phyloP scores from a whole-genome alignment of 2,888 invertebrate genomes.

The Drosophila anomalata region DNA sequence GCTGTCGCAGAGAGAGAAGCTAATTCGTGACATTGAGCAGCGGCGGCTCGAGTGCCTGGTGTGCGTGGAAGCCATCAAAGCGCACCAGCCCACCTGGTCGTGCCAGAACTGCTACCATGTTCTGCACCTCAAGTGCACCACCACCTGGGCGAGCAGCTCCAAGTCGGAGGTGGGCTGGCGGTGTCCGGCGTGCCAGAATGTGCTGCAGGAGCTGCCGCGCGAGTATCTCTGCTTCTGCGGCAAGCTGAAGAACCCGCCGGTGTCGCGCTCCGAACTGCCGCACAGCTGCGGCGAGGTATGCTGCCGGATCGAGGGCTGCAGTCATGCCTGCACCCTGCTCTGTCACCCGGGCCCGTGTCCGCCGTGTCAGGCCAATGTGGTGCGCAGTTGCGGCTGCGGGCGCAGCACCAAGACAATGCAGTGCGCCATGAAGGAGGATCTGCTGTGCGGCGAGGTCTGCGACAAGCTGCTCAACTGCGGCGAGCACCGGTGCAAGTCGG shows the following conservation, averaged over 20 bases:
- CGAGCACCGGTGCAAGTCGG: conserved; percentile 88
- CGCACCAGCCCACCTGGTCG: conserved; percentile 93
- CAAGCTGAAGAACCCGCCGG: conserved; percentile 89
- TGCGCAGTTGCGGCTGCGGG: conserved; percentile 91
- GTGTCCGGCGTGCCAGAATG: conserved; percentile 97
- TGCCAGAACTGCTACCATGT: conserved; percentile 96
- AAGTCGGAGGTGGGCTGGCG: conserved; percentile 94
- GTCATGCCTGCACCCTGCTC: conserved; percentile 90
- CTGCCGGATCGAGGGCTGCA: conserved; percentile 85
- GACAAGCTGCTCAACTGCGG: conserved; percentile 90
- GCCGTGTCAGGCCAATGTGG: conserved; percentile 91
- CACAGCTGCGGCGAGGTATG: conserved; percentile 97
- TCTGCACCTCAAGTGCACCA: conserved; percentile 94
- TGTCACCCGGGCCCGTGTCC: conserved; percentile 99
- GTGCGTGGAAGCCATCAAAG: conserved; percentile 94
- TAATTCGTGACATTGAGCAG: conserved; percentile 92
- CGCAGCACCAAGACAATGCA: conserved; percentile 88
- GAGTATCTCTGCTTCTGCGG: conserved; percentile 97
- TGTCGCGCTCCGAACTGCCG: conserved; percentile 90
- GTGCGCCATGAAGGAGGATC: conserved; percentile 89
- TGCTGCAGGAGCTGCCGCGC: conserved; percentile 88
- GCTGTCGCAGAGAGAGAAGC: conserved; percentile 91
- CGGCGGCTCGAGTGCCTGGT: conserved; percentile 96
- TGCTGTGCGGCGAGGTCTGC: conserved; percentile 91
- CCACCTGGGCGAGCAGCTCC: conserved; percentile 95